Base-by-base conservation (phyloP, 2,113 vertebrate genomes). In the Triplophysa dalaica region DNA sequence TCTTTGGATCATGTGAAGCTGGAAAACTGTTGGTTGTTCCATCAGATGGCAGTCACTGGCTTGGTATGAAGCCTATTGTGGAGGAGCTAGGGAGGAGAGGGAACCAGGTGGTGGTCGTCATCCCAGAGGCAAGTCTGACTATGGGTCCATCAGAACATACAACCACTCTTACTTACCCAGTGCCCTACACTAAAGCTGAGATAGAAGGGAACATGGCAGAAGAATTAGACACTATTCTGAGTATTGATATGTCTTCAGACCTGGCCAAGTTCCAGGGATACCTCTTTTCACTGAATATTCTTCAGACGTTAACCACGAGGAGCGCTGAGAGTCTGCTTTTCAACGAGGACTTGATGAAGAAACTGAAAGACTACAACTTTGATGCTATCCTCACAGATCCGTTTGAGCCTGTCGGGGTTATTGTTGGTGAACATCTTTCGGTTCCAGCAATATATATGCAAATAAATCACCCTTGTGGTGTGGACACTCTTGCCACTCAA, bases 21-120 rank as follows among this genome's bases (percentile, higher is more conserved):
- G 89, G 87, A 19, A 94, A 92, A 80, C 83, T 94, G 48, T 80
- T 93, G 82, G 92, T 91, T 2, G 0, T 93, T 29, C 92, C 92
- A 26, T 70, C 84, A 41, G 92, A 92, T 67, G 93, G 92, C 75
- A 95, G 93, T 33, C 93, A 92, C 80, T 95, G 93, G 93, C 87
- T 92, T 16, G 93, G 90, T 70, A 91, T 93, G 90, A 26, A 16
- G 1, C 0, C 70, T 0, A 74, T 84, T 1, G 74, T 93, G 74
- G 77, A 84, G 72, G 86, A 88, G 21, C 89, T 94, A 9, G 70
- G 82, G 0, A 64, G 85, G 16, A 88, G 77, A 60, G 93, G 91
- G 0, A 92, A 94, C 0, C 38, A 92, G 4, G 60, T 85, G 0
- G 67, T 93, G n/a, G 87, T 87, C 0, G 38, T 93, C 1, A 79